Evolutionary conservation across 2,888 invertebrate species (phyloP), one percentile per base, ranked within the genome.

Genomic region (Microctonus hyperodae): DNA sequence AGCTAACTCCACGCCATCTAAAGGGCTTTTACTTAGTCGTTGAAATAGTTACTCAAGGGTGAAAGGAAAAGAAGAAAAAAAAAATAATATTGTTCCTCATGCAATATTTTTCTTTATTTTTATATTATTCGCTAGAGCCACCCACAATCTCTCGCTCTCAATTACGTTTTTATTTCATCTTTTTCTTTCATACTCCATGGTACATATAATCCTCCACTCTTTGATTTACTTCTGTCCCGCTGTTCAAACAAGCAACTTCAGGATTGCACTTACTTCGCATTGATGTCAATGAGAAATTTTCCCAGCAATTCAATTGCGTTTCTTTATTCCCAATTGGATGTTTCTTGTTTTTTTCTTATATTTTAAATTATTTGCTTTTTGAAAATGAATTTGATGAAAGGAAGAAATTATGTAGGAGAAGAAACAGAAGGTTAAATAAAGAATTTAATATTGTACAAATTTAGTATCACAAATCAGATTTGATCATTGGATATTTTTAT

Each of bases 1-100:
- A 16, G 16, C 16, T 44, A 40, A 58, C 37, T 40, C 37, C 23
- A 37, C 37, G 58, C 23, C 40, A 58, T 13, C 58, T 11, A 31
- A 13, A n/a, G 44, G 57, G 23, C 9, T 51, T 44, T 59, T 59
- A 44, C 59, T 59, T 58, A 58, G 58, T 58, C 58, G n/a, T 23
- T 58, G 35, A 58, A 58, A 58, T 37, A 58, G 58, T 58, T 58
- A 58, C 40, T 37, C 40, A 16, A 11, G 4, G 13, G 10, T 33
- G 33, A 56, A 11, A 31, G 20, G 20, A 56, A 33, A 35, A 22
- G 22, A 16, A 55, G 31, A 31, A 35, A 57, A 35, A 35, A 57
- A 20, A 16, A 40, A 40, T n/a, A 11, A 40, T 40, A 11, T 20
- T 48, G 37, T 28, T 48, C 1, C 28, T 28, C 11, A 40, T 16